Evolutionary conservation across 2,888 invertebrate species (phyloP).

Genomic region (Agrypnus murinus): DNA sequence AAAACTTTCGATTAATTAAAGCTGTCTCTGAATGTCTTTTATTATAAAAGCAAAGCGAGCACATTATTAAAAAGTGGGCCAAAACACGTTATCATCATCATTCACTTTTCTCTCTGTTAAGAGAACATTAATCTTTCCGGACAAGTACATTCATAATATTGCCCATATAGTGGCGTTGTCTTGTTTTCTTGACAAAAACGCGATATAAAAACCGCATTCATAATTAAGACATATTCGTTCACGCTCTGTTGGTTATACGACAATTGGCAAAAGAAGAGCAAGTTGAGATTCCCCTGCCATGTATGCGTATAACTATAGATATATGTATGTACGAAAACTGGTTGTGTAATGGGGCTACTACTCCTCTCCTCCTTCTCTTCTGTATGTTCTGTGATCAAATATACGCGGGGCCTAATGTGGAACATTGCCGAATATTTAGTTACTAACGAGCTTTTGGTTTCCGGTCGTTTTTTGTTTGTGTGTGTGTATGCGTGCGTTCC

Average conservation of each 20-base stretch:
- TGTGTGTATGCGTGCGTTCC: too few relatives aligned
- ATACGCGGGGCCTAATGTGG: slow-evolving; percentile 47
- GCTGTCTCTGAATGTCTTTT: too few relatives aligned
- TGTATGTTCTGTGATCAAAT: slow-evolving; percentile 45
- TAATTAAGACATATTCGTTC: slow-evolving; percentile 53
- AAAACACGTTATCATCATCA: slow-evolving; percentile 33
- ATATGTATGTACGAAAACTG: too few relatives aligned
- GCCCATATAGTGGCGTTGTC: slow-evolving; percentile 43
- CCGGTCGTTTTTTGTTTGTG: slow-evolving; percentile 51
- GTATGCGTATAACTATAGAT: too few relatives aligned
- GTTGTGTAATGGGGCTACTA: slow-evolving; percentile 46
- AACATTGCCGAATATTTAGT: slow-evolving; percentile 54
- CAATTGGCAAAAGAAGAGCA: slow-evolving; percentile 50
- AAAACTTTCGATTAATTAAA: too few relatives aligned
- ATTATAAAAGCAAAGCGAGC: too few relatives aligned
- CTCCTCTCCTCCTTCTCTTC: slow-evolving; percentile 39
- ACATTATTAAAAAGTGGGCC: slow-evolving; percentile 24
- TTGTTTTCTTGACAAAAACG: slow-evolving; percentile 48
- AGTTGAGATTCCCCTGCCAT: background rate
- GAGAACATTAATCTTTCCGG: slow-evolving; percentile 44
- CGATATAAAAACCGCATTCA: slow-evolving; percentile 53
- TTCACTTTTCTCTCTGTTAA: slow-evolving; percentile 23
- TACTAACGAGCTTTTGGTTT: slow-evolving; percentile 55
- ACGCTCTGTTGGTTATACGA: slow-evolving; percentile 51
- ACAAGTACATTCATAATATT: slow-evolving; percentile 51